A percentile compares a stretch with the other conserved stretches of the same genome.
These are phyloP conservation scores for Gandaritis pyraliata DNA, from an alignment of 2,888 invertebrate species.

Conservation along the genomic window DNA sequence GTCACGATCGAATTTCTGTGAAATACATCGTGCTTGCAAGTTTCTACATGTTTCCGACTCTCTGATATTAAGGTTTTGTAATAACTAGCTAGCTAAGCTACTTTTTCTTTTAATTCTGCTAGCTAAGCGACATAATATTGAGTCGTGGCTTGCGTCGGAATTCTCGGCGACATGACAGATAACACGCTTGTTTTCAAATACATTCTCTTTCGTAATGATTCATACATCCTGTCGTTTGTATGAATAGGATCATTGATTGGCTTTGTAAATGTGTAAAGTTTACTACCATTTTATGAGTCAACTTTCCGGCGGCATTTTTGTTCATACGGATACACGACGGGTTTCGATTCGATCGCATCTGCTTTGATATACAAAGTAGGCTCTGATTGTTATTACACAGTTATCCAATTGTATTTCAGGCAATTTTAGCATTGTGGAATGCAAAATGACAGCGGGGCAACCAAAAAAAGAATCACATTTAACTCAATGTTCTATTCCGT, in stretches of 20 bases:
- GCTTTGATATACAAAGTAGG: constrained; percentile 29
- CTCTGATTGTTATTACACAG: constrained; percentile 27
- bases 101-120: too few species aligned
- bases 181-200: constrained; percentile 17
- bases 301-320: constrained; percentile 54
- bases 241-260: constrained; percentile 62
- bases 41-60: constrained; percentile 2
- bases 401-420: constrained; percentile 35
- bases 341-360: constrained; percentile 36
- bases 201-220: constrained; percentile 54
- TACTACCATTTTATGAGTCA: constrained; percentile 57
- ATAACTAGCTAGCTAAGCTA: background rate
- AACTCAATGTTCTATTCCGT: constrained; percentile 19
- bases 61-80: background rate
- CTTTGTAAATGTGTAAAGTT: constrained; percentile 46
- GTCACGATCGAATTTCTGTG: constrained; percentile 14
- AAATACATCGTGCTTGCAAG: constrained; percentile 11
- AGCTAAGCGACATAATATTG: too few species aligned
- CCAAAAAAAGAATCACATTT: constrained; percentile 33
- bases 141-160: background rate
- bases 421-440: constrained; percentile 24
- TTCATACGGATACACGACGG: constrained; percentile 40
- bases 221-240: constrained; percentile 57
- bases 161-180: constrained; percentile 6
- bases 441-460: constrained; percentile 20